phyloP scores from a whole-genome alignment of 2,888 invertebrate genomes.

The Clepsis dumicolana region DNA sequence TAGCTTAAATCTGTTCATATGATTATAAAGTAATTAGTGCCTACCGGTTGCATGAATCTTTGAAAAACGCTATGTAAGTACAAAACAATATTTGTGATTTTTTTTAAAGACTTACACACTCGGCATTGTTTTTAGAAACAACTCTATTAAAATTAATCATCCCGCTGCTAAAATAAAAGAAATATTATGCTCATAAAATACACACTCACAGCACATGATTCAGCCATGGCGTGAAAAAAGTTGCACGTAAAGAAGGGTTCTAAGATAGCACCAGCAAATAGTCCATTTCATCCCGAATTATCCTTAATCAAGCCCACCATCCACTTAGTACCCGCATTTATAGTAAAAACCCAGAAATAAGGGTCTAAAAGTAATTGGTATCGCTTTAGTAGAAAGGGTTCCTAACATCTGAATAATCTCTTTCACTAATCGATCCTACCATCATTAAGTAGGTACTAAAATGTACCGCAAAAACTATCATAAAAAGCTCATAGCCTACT shows the following conservation, averaged over 20 bases:
- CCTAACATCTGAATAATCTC: constrained; percentile 17
- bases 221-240: not conserved
- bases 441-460: not conserved
- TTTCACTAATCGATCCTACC: constrained; percentile 15
- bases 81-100: not conserved
- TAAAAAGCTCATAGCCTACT: constrained; percentile 1
- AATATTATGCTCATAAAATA: not conserved
- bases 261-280: not conserved
- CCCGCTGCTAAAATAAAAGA: too few relatives aligned
- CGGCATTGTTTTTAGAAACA: too few relatives aligned
- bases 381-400: constrained; percentile 30
- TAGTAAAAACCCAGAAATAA: constrained; percentile 31
- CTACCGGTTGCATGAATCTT: too few relatives aligned
- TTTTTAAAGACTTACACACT: too few relatives aligned
- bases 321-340: constrained; percentile 14
- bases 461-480: constrained; percentile 7
- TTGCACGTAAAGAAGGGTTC: not conserved
- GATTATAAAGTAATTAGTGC: constrained; percentile 1
- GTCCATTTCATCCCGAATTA: constrained; percentile 21
- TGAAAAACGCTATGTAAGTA: too few relatives aligned
- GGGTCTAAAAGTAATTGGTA: constrained; percentile 29
- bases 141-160: too few relatives aligned
- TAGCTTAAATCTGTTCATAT: not conserved
- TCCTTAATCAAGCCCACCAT: constrained; percentile 13
- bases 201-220: not conserved